These are phyloP conservation scores for Sinelater perroti DNA, from an alignment of 2,888 invertebrate genomes.

Conservation along the genomic window DNA sequence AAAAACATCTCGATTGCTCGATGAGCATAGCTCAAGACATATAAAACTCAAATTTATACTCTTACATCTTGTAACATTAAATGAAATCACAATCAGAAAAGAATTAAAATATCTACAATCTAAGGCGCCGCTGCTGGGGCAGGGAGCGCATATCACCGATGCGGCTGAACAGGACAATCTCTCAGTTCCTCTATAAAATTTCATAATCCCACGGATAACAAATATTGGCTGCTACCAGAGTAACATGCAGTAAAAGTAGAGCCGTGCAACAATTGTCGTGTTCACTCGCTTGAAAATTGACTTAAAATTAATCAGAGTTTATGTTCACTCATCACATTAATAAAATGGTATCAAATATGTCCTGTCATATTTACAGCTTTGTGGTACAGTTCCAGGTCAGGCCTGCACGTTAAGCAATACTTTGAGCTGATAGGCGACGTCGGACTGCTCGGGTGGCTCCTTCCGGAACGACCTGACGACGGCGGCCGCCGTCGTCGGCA, in stretches of 20 bases:
- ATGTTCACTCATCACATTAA: slow-evolving; percentile 54
- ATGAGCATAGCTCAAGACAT: slow-evolving; percentile 52
- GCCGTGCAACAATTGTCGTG: slow-evolving; percentile 56
- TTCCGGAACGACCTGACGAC: slow-evolving; percentile 59
- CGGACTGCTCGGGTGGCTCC: slow-evolving; percentile 52
- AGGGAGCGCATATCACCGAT: slow-evolving; percentile 54
- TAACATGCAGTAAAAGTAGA: slow-evolving; percentile 19
- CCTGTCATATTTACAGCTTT: slow-evolving; percentile 47
- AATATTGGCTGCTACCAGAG: no score
- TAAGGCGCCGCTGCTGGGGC: slow-evolving; percentile 46
- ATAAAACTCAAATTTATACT: slow-evolving; percentile 58
- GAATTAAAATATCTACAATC: slow-evolving; percentile 51
- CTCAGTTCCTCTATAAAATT: slow-evolving; percentile 14
- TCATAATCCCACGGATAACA: background rate
- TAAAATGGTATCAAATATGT: slow-evolving; percentile 54
- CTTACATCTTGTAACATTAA: slow-evolving; percentile 56
- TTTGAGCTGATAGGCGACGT: slow-evolving; percentile 57
- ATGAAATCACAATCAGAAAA: slow-evolving; percentile 59
- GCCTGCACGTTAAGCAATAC: slow-evolving; percentile 61
- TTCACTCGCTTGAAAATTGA: slow-evolving; percentile 60
- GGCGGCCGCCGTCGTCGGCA: slow-evolving; percentile 69
- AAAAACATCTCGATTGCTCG: slow-evolving; percentile 18
- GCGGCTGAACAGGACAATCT: slow-evolving; percentile 63
- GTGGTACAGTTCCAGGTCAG: slow-evolving; percentile 51
- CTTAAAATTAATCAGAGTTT: slow-evolving; percentile 47